Conservation (phyloP, 2,888 invertebrate species). For the Agapostemon virescens region DNA sequence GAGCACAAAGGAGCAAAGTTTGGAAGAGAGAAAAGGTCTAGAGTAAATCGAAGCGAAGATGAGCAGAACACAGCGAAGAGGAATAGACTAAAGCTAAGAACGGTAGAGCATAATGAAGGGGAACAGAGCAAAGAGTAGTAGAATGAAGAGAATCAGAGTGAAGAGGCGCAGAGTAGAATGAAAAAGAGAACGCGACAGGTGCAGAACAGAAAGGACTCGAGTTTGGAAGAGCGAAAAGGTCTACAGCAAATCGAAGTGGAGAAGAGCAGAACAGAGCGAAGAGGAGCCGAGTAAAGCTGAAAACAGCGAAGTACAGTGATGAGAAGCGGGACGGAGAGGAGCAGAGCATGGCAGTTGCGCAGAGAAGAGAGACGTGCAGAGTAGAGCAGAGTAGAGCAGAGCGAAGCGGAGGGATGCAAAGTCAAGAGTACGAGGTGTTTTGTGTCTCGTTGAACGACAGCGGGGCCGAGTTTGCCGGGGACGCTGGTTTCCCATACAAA, state of each 20-base stretch:
- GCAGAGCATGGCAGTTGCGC: neutral
- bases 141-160: too few relatives aligned
- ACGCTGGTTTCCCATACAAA: conserved; percentile 17
- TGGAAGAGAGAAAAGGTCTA: too few relatives aligned
- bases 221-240: too few relatives aligned
- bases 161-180: neutral
- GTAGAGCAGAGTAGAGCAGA: too few relatives aligned
- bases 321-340: neutral
- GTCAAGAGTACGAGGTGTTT: conserved; percentile 4
- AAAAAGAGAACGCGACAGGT: too few relatives aligned
- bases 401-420: neutral
- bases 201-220: fast-evolving
- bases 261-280: neutral
- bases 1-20: neutral
- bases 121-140: neutral
- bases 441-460: neutral
- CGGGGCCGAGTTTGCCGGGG: neutral
- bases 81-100: too few relatives aligned
- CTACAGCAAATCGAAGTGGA: neutral
- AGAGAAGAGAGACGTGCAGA: too few relatives aligned
- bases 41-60: too few relatives aligned
- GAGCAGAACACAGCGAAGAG: neutral
- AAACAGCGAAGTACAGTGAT: too few relatives aligned
- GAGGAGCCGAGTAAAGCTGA: neutral
- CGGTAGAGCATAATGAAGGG: neutral